These are phyloP conservation scores for Pogonomyrmex californicus DNA, from an alignment of 1,140 invertebrate genomes.

Conservation along the genomic window DNA sequence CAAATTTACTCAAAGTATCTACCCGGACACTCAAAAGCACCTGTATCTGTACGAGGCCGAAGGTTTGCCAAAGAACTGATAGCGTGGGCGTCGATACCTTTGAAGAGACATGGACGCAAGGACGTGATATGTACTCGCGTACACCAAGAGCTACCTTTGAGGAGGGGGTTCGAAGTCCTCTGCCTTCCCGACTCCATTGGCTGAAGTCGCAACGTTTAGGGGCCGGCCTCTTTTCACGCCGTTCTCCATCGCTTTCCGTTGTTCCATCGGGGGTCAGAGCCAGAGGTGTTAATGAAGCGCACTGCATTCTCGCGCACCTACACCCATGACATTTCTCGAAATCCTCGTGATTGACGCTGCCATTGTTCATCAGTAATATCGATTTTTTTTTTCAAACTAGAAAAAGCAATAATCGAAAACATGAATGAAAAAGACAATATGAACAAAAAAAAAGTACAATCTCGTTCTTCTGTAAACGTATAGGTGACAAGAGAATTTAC, in stretches of 20 bases:
- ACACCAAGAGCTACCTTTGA: constrained; percentile 46
- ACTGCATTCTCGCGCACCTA: constrained; percentile 32
- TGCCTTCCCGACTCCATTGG: constrained; percentile 76
- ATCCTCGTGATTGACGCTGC: neutral
- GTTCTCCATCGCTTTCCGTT: constrained; percentile 48
- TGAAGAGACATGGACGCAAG: constrained; percentile 75
- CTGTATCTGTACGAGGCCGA: constrained; percentile 74
- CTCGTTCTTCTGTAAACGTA: neutral
- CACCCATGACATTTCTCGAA: constrained; percentile 4
- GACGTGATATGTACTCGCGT: constrained; percentile 57
- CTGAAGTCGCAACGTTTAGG: constrained; percentile 66
- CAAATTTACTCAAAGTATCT: neutral
- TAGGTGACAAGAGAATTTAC: neutral
- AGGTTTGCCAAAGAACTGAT: constrained; percentile 82
- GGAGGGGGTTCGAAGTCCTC: constrained; percentile 77
- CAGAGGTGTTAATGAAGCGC: constrained; percentile 71
- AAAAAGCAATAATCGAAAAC: too few relatives aligned
- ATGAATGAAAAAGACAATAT: too few relatives aligned
- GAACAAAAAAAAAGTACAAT: too few relatives aligned
- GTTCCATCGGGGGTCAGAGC: constrained; percentile 23
- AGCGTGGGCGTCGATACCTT: constrained; percentile 74
- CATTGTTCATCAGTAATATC: neutral
- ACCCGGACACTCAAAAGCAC: constrained; percentile 50
- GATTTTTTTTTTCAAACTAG: neutral
- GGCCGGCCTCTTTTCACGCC: constrained; percentile 58